Conservation (phyloP, 2,797 vertebrate species). For the Danio choprae region DNA sequence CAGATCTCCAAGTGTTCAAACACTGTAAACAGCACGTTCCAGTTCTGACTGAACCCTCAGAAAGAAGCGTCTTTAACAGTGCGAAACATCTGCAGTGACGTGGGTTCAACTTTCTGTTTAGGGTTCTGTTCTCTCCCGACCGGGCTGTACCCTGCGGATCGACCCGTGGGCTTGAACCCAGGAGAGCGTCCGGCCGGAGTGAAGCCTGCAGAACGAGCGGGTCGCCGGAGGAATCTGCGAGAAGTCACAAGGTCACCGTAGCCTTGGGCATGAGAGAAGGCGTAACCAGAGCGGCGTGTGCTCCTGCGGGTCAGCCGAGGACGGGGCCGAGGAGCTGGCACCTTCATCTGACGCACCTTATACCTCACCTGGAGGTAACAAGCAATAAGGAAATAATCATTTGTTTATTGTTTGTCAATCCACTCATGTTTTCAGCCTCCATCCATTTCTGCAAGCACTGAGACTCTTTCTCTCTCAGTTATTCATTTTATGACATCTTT, state of each 20-base stretch:
- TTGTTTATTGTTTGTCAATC: background rate
- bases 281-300: constrained; percentile 89
- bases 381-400: background rate
- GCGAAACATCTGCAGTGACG: constrained; percentile 78
- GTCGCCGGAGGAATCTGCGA: constrained; percentile 81
- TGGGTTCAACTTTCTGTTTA: constrained; percentile 69
- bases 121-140: constrained; percentile 64
- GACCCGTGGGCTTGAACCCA: constrained; percentile 75
- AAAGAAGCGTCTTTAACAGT: constrained; percentile 61
- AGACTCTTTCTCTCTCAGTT: background rate
- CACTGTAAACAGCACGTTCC: constrained; percentile 13
- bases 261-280: constrained; percentile 92
- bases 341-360: constrained; percentile 83
- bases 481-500: background rate
- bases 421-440: too few species aligned
- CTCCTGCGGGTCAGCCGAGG: constrained; percentile 76
- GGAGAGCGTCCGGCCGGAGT: constrained; percentile 64
- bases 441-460: background rate
- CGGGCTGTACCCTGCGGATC: constrained; percentile 80
- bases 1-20: background rate
- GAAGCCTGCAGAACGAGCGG: constrained; percentile 63
- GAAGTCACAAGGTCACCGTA: constrained; percentile 94
- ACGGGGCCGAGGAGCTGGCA: constrained; percentile 69
- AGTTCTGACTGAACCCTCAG: constrained; percentile 56
- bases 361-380: constrained; percentile 80